Percentiles rank a stretch among this genome's conserved stretches.
These are phyloP conservation scores for Ceuthmochares aereus DNA, from an alignment of 2,113 vertebrate species.

Conservation along the genomic window DNA sequence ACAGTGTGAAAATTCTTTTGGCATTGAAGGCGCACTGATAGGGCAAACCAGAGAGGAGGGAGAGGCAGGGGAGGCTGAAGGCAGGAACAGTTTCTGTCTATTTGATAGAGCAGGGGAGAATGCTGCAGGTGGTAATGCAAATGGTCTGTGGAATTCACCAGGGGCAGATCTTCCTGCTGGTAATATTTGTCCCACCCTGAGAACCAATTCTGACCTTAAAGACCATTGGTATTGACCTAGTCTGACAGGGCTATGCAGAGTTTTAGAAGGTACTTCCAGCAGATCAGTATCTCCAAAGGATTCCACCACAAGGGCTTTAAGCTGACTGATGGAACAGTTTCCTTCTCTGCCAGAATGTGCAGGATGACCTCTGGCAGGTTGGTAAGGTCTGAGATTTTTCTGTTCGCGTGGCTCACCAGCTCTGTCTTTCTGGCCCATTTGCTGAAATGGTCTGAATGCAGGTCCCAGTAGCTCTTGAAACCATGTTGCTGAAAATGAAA, in stretches of 20 bases:
- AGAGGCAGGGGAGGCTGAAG: background rate
- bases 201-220: background rate
- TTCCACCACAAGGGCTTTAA: fast-evolving
- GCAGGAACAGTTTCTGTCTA: background rate
- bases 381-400: background rate
- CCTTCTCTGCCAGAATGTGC: too few relatives aligned
- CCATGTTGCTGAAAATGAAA: background rate
- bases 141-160: fast-evolving
- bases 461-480: background rate
- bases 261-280: background rate
- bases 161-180: background rate
- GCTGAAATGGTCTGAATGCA: fast-evolving
- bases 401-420: fast-evolving
- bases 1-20: background rate
- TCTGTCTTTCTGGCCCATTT: background rate
- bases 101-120: background rate
- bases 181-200: background rate
- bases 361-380: background rate
- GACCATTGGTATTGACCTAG: background rate
- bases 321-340: background rate
- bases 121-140: background rate
- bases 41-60: fast-evolving
- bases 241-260: background rate
- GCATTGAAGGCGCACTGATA: fast-evolving
- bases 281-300: background rate